A percentile compares a stretch with the other conserved stretches of the same genome.
phyloP scores from a whole-genome alignment of 2,797 vertebrate species.

The Manis crassicaudata region DNA sequence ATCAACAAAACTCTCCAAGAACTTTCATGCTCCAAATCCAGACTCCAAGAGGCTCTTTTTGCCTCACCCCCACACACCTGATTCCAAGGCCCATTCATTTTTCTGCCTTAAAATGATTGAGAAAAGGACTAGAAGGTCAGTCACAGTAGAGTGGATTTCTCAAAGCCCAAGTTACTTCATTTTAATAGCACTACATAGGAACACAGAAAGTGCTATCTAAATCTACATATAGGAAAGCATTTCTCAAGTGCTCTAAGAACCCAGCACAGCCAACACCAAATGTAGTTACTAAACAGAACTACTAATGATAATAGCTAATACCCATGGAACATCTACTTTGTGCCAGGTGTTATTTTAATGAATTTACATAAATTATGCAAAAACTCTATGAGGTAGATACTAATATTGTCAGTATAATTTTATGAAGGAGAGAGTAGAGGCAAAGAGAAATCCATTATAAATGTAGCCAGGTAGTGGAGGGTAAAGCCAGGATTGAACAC shows the following conservation, averaged over 20 bases:
- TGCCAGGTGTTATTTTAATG: not conserved
- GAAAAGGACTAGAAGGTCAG: not conserved
- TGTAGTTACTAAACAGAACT: not conserved
- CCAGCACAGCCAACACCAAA: not conserved
- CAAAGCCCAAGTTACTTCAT: not conserved
- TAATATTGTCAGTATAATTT: not conserved
- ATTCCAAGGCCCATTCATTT: constrained; percentile 44
- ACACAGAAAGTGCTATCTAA: not conserved
- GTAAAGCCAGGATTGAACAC: not conserved
- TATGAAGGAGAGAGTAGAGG: not conserved
- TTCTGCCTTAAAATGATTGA: constrained; percentile 55
- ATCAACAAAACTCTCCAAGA: constrained; percentile 40
- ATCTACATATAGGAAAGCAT: not conserved
- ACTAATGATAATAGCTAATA: not conserved
- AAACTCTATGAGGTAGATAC: not conserved
- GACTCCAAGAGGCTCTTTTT: constrained; percentile 6
- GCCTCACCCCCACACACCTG: not conserved
- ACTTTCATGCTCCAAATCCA: constrained; percentile 27
- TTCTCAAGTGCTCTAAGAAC: not conserved
- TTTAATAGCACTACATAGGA: not conserved
- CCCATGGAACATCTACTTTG: not conserved
- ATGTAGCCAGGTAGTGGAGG: not conserved
- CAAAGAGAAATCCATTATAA: not conserved
- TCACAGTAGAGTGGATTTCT: constrained; percentile 15
- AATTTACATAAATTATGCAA: not conserved